These are phyloP conservation scores for Batillaria attramentaria DNA, from an alignment of 1,140 invertebrate genomes.

Conservation along the genomic window DNA sequence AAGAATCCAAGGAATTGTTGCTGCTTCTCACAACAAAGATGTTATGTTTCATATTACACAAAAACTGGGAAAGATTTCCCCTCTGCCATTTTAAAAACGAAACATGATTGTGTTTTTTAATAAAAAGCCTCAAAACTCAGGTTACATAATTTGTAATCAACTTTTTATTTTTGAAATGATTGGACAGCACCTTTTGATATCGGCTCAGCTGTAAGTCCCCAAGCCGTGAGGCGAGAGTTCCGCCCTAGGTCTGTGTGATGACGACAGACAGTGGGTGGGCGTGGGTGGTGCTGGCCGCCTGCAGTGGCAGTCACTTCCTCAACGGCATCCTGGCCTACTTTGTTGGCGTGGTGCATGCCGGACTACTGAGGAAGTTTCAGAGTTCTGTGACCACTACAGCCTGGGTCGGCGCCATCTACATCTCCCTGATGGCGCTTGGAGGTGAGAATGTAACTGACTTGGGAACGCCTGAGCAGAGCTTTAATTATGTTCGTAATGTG, in stretches of 20 bases:
- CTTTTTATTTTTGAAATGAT: too few relatives aligned
- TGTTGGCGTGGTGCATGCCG: conserved; percentile 16
- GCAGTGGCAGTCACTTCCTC: neutral
- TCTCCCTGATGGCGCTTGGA: conserved; percentile 11
- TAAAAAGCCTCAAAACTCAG: too few relatives aligned
- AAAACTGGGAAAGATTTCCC: too few relatives aligned
- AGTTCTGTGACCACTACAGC: neutral
- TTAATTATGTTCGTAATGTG: neutral
- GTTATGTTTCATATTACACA: too few relatives aligned
- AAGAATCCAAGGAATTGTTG: too few relatives aligned
- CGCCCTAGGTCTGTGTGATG: neutral
- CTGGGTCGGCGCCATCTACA: conserved; percentile 17
- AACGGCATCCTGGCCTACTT: neutral
- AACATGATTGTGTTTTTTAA: too few relatives aligned
- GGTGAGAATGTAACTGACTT: neutral
- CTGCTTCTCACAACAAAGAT: too few relatives aligned
- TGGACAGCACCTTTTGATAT: too few relatives aligned
- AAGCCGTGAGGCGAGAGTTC: too few relatives aligned
- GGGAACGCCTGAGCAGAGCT: neutral
- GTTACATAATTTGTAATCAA: too few relatives aligned
- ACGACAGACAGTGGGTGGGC: conserved; percentile 10
- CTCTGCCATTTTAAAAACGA: too few relatives aligned
- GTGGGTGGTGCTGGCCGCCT: conserved; percentile 9
- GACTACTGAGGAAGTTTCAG: neutral
- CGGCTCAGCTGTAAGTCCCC: too few relatives aligned